phyloP scores from a whole-genome alignment of 2,113 vertebrate species.

The Nerophis lumbriciformis region DNA sequence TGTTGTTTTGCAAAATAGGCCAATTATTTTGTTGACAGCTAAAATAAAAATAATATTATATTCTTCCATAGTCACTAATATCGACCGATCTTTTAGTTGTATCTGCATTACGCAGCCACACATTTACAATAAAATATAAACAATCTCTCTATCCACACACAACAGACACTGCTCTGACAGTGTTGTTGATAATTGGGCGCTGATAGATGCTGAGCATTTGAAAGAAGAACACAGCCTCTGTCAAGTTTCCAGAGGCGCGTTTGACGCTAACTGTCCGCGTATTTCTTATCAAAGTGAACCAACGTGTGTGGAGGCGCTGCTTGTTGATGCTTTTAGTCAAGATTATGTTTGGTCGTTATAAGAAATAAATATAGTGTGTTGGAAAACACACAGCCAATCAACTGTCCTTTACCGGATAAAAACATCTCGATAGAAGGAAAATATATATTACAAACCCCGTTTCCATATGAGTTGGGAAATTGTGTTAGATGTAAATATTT shows the following conservation, averaged over 20 bases:
- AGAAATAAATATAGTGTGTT: not conserved
- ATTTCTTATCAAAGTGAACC: constrained; percentile 12
- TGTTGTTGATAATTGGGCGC: constrained; percentile 9
- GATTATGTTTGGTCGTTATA: not conserved
- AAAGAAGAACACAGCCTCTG: constrained; percentile 13
- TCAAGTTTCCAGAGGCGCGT: not conserved
- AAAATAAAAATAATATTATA: not conserved
- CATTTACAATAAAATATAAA: not conserved
- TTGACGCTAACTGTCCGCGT: constrained; percentile 5
- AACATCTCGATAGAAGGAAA: no score
- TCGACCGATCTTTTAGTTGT: not conserved
- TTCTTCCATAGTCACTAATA: not conserved
- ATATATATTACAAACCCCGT: no score
- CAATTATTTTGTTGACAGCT: not conserved
- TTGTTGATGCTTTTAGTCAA: not conserved
- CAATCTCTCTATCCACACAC: constrained; percentile 1
- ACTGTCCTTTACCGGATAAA: no score
- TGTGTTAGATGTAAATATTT: no score
- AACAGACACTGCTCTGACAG: constrained; percentile 8
- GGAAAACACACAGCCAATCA: no score
- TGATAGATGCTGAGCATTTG: constrained; percentile 6
- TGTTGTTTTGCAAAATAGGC: not conserved
- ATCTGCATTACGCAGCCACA: constrained; percentile 1
- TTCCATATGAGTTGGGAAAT: no score
- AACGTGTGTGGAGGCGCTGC: not conserved